Evolutionary conservation across 2,113 vertebrate species (phyloP).

Genomic region (Cisticola juncidis): DNA sequence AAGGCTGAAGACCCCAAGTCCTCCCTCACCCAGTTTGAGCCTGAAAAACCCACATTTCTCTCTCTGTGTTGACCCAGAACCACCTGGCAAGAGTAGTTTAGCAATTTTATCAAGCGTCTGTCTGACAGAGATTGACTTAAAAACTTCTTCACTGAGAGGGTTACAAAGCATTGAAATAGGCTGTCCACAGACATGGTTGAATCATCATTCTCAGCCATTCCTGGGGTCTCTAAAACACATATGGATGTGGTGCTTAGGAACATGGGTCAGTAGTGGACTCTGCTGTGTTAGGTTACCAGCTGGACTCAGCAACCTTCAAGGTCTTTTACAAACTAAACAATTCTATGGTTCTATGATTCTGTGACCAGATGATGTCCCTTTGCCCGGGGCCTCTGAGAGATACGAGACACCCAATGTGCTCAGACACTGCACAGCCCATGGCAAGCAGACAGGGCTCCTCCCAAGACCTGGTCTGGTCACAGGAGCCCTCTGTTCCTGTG

Average conservation of each 20-base stretch:
- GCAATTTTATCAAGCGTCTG: background rate
- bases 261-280: background rate
- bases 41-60: background rate
- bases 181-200: background rate
- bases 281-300: background rate
- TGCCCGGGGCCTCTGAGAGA: background rate
- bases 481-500: background rate
- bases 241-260: background rate
- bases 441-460: background rate
- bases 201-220: background rate
- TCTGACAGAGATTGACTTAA: background rate
- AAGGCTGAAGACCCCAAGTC: background rate
- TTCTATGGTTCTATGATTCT: background rate
- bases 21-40: background rate
- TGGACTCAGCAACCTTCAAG: background rate
- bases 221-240: background rate
- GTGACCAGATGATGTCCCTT: background rate
- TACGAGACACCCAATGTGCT: rapidly evolving
- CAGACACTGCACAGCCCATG: background rate
- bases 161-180: background rate
- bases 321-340: background rate
- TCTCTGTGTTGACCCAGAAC: background rate
- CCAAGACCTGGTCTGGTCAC: background rate
- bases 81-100: background rate
- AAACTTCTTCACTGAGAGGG: background rate